Conservation (phyloP, 2,113 vertebrate species). For the Sapajus apella region DNA sequence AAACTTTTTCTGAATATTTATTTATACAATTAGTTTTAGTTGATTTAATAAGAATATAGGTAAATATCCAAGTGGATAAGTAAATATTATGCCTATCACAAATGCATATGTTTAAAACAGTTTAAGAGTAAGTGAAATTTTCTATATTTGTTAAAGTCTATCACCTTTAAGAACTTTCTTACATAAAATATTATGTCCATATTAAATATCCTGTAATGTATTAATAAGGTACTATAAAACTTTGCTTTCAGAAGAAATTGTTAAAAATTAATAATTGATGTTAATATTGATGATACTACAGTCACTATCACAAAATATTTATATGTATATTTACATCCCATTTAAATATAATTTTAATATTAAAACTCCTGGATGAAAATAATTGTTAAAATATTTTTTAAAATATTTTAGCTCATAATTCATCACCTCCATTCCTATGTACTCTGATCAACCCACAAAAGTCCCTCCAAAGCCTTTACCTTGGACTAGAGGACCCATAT, state of each 20-base stretch:
- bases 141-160: neutral
- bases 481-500: neutral
- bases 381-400: neutral
- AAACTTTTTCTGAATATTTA: constrained; percentile 82
- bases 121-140: neutral
- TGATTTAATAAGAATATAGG: constrained; percentile 62
- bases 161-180: constrained; percentile 11
- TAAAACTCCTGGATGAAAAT: neutral
- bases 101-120: neutral
- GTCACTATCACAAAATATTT: neutral
- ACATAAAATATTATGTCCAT: neutral
- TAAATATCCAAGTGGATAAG: neutral
- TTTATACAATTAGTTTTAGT: constrained; percentile 79
- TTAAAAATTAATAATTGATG: neutral
- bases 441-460: neutral
- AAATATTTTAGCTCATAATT: neutral
- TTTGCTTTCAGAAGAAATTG: neutral
- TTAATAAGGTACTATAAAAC: neutral
- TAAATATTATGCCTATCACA: neutral
- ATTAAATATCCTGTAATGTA: neutral
- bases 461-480: neutral
- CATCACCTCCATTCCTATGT: neutral
- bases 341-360: constrained; percentile 17
- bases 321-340: neutral
- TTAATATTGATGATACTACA: constrained; percentile 14